Evolutionary conservation across 35 echinoderm and acorn worm species (phyloP).

Genomic region (Amphiura filiformis): DNA sequence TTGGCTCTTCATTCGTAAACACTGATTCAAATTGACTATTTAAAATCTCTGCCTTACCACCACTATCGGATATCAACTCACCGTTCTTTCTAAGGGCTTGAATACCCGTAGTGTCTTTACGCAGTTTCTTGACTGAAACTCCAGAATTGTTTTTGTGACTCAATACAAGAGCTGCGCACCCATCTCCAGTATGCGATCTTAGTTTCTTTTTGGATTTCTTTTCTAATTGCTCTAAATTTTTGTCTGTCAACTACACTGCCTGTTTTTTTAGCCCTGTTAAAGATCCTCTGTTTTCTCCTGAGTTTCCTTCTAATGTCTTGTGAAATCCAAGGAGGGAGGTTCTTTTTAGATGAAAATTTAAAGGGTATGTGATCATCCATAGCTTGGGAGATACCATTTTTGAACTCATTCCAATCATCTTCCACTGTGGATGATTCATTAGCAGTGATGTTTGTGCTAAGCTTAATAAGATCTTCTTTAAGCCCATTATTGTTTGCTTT

Average conservation of each 20-base stretch:
- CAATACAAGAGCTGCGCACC: not conserved
- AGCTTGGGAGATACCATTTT: not conserved
- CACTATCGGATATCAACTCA: not conserved
- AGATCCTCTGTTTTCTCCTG: not conserved
- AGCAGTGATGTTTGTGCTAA: not conserved
- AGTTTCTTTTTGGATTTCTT: not conserved
- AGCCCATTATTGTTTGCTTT: not conserved
- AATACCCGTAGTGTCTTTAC: not conserved
- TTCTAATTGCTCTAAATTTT: not conserved
- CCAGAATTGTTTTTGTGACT: not conserved
- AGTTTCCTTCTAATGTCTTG: not conserved
- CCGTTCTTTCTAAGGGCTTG: not conserved
- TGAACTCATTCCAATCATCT: not conserved
- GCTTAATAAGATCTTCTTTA: no score
- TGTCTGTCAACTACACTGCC: not conserved
- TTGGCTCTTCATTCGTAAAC: not conserved
- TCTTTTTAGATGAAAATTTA: not conserved
- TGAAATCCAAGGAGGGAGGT: not conserved
- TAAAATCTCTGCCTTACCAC: not conserved
- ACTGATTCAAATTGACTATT: slow-evolving; percentile 12
- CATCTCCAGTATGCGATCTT: not conserved
- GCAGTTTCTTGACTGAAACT: not conserved
- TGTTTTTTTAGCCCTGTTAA: not conserved
- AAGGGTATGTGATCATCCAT: not conserved
- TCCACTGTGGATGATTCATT: not conserved